A percentile compares a stretch with the other conserved stretches of the same genome.
Conservation (phyloP, 2,797 vertebrate species). For the Rhincodon typus region DNA sequence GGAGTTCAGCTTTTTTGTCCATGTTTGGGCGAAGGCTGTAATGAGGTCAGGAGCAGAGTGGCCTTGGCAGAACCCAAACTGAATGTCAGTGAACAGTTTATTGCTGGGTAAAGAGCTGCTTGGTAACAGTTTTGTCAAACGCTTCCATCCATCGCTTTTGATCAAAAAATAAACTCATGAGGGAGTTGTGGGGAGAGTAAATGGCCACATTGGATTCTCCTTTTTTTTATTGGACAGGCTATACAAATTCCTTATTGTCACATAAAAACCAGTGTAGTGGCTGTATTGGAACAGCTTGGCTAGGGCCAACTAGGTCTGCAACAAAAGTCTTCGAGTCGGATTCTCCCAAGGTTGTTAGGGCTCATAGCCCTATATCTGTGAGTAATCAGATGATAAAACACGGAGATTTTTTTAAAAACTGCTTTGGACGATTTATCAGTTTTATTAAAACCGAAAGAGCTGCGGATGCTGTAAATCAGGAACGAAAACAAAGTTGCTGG, state of each 20-base stretch:
- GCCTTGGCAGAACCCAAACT: too few species aligned
- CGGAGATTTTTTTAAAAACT: background rate
- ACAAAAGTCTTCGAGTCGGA: too few species aligned
- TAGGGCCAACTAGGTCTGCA: too few species aligned
- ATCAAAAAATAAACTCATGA: background rate
- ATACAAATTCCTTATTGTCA: background rate
- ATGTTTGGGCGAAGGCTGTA: too few species aligned
- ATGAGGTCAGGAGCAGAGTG: too few species aligned
- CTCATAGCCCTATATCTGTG: background rate
- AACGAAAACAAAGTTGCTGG: too few species aligned
- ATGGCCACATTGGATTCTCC: background rate
- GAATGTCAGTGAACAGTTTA: too few species aligned
- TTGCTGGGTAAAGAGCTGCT: background rate
- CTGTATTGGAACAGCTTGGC: too few species aligned
- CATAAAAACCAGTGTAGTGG: too few species aligned
- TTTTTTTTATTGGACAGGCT: background rate
- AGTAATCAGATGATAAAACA: background rate
- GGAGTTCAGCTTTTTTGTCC: too few species aligned
- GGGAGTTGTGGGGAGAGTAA: background rate
- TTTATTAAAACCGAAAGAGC: too few species aligned
- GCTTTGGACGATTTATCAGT: background rate
- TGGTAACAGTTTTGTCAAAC: background rate
- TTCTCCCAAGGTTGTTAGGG: background rate
- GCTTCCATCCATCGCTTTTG: background rate
- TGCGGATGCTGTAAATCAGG: too few species aligned